phyloP scores from a whole-genome alignment of 2,113 vertebrate genomes.

The Dendropsophus ebraccatus region DNA sequence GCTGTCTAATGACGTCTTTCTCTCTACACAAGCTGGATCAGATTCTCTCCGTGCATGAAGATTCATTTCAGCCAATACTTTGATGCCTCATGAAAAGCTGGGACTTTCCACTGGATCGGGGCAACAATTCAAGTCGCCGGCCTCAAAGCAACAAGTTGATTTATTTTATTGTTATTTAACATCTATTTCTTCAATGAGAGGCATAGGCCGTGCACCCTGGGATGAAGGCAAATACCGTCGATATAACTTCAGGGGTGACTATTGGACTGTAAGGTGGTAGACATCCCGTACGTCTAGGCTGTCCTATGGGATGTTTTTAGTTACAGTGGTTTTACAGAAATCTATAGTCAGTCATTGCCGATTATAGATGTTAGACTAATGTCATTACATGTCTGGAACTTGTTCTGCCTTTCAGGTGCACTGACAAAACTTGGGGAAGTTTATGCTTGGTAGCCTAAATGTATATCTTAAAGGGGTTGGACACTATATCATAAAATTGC shows the following conservation, averaged over 20 bases:
- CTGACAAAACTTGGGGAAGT: too few species aligned
- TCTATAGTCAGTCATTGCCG: not conserved
- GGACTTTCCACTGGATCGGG: not conserved
- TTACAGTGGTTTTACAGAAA: not conserved
- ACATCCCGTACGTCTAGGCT: too few species aligned
- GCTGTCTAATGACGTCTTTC: slow-evolving; percentile 36
- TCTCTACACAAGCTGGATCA: slow-evolving; percentile 24
- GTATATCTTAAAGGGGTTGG: too few species aligned
- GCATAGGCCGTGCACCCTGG: too few species aligned
- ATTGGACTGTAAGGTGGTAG: too few species aligned
- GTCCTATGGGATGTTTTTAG: not conserved
- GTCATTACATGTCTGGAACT: not conserved
- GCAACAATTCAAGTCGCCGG: not conserved
- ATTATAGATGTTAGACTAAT: not conserved
- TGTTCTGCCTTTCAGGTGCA: not conserved
- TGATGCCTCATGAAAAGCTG: not conserved
- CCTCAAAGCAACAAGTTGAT: not conserved
- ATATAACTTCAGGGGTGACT: not conserved
- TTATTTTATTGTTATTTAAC: not conserved
- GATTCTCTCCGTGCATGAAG: slow-evolving; percentile 17
- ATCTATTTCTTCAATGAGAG: too few species aligned
- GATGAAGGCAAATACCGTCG: not conserved
- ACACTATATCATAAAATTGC: too few species aligned
- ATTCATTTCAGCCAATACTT: slow-evolving; percentile 7
- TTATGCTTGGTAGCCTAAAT: too few species aligned